Evolutionary conservation across 2,113 vertebrate species (phyloP), one percentile per base, ranked within the genome.

Genomic region (Eira barbara): DNA sequence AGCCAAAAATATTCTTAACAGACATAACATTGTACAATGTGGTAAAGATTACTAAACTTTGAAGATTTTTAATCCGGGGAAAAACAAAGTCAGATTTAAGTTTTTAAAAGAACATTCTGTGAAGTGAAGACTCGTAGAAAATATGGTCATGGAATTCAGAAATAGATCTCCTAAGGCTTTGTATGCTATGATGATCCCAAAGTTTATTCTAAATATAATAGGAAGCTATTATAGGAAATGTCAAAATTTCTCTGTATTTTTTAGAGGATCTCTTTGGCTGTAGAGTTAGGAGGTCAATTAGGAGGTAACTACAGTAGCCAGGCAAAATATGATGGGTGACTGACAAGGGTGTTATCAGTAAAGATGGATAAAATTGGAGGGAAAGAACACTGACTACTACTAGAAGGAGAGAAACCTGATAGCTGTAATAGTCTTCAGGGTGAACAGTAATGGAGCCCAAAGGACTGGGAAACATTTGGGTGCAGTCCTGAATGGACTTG

Each of bases 41-140:
- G 91, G 87, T 78, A 80, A 96, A 47, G 57, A 96, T 97, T 95
- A 90, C 76, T 61, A 82, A 84, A 71, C 71, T 96, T 89, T 65
- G 36, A 91, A 94, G 31, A 23, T 59, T 94, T 83, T 93, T 95
- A 96, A 96, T 96, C 81, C 65, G 42, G 61, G 34, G 27, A 89
- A 97, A 81, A n/a, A 69, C 21, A 93, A 79, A 74, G 55, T 86
- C 57, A 86, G 89, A 93, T 82, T 88, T 82, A 80, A 81, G 39
- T 59, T 95, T 94, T 91, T 92, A 39, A 95, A 69, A 94, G 84
- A 94, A 88, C 36, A 83, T 82, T 73, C 73, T 91, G 45, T 55
- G 36, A 92, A 85, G 93, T 95, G 82, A 90, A 67, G n/a, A 39
- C 73, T 34, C 69, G 6, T 25, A 71, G 55, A 95, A 82, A 95